These are phyloP conservation scores for Pseudachorutes palmiensis DNA, from an alignment of 1,140 invertebrate species.

Conservation along the genomic window DNA sequence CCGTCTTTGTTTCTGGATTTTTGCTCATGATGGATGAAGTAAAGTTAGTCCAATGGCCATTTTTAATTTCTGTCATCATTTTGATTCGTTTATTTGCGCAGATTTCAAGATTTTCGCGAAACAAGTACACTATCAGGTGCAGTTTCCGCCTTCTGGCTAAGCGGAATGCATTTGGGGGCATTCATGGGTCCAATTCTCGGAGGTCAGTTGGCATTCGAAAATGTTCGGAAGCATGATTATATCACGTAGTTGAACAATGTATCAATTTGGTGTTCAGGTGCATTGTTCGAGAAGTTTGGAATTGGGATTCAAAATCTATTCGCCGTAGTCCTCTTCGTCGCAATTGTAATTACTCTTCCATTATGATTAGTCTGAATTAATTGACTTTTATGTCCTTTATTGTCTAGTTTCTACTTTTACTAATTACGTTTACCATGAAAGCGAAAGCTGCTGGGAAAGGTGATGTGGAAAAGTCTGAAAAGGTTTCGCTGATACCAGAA, in stretches of 20 bases:
- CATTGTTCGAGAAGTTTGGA: background rate
- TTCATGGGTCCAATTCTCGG: background rate
- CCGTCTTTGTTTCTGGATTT: background rate
- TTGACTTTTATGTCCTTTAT: too few relatives aligned
- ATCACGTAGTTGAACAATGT: background rate
- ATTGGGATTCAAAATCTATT: background rate
- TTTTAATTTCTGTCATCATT: too few relatives aligned
- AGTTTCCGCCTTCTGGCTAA: background rate
- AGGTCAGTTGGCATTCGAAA: background rate
- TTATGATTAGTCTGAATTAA: background rate
- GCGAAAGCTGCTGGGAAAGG: too few relatives aligned
- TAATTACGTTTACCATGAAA: too few relatives aligned
- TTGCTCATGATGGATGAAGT: background rate
- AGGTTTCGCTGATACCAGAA: too few relatives aligned
- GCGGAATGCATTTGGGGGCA: background rate
- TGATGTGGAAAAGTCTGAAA: too few relatives aligned
- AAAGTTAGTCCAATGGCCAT: background rate
- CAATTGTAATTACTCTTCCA: background rate
- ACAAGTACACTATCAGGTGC: background rate
- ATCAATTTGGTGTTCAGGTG: background rate
- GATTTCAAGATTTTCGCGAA: too few relatives aligned
- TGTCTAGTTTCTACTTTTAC: too few relatives aligned
- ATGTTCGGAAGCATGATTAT: background rate
- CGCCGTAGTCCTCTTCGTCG: background rate
- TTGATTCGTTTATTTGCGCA: too few relatives aligned